phyloP scores from a whole-genome alignment of 2,113 vertebrate species.

The Nycticryphes semicollaris region DNA sequence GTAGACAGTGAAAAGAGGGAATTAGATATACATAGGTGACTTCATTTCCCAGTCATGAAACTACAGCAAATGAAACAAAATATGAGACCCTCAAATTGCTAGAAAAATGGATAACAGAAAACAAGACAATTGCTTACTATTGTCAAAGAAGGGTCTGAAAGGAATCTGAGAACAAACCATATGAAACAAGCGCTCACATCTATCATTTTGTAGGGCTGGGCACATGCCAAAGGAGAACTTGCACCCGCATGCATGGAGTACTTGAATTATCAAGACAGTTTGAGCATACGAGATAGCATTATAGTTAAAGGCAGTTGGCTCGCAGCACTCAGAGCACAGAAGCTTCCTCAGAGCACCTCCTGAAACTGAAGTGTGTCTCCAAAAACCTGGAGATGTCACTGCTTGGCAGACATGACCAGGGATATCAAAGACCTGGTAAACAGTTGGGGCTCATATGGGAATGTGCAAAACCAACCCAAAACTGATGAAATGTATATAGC shows the following conservation, averaged over 20 bases:
- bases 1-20: neutral
- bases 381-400: constrained; percentile 32
- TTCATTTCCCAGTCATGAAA: neutral
- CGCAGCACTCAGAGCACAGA: neutral
- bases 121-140: constrained; percentile 26
- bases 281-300: neutral
- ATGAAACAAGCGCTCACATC: constrained; percentile 1
- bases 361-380: neutral
- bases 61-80: constrained; percentile 17
- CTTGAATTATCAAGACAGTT: neutral
- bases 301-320: constrained; percentile 14
- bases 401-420: neutral
- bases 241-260: neutral
- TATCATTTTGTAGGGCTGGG: constrained; percentile 34
- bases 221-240: constrained; percentile 29
- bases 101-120: neutral
- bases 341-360: neutral
- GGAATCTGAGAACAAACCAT: constrained; percentile 17
- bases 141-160: neutral
- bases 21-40: neutral
- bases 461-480: neutral
- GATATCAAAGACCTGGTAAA: constrained; percentile 26
- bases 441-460: neutral
- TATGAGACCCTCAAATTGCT: neutral
- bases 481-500: neutral